These are phyloP conservation scores for Pangasianodon gigas DNA, from an alignment of 2,113 vertebrate genomes.

Conservation along the genomic window DNA sequence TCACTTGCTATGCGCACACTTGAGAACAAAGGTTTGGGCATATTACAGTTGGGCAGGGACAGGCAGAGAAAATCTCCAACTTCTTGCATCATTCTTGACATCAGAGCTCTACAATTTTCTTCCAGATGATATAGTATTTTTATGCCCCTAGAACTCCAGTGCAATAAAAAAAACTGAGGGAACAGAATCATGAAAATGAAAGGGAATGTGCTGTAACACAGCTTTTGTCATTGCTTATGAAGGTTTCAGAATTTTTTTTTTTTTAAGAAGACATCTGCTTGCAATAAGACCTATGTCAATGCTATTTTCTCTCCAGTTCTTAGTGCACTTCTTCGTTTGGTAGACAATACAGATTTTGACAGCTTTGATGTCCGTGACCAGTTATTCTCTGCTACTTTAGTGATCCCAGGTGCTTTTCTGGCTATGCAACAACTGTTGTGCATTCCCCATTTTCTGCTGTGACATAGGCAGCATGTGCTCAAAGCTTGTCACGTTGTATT, in stretches of 20 bases:
- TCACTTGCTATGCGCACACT: background rate
- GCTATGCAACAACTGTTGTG: slow-evolving; percentile 62
- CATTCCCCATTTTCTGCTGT: slow-evolving; percentile 62
- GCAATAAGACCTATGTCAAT: slow-evolving; percentile 44
- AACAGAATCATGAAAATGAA: slow-evolving; percentile 24
- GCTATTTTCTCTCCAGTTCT: slow-evolving; percentile 35
- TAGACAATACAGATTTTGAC: slow-evolving; percentile 38
- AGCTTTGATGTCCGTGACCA: slow-evolving; percentile 53
- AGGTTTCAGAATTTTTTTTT: slow-evolving; percentile 46
- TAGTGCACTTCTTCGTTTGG: slow-evolving; percentile 12
- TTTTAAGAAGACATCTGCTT: slow-evolving; percentile 41
- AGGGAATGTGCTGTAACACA: slow-evolving; percentile 7
- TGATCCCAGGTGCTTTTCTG: slow-evolving; percentile 48
- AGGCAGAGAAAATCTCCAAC: background rate
- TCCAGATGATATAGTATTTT: background rate
- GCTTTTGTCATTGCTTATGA: slow-evolving; percentile 25
- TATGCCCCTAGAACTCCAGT: background rate
- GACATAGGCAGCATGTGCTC: slow-evolving; percentile 63
- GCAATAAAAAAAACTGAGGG: slow-evolving; percentile 8
- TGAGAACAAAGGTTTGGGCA: background rate
- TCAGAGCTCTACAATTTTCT: slow-evolving; percentile 2
- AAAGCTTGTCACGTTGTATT: slow-evolving; percentile 66
- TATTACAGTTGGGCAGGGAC: background rate
- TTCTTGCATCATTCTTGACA: background rate
- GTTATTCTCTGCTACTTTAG: slow-evolving; percentile 44